These are phyloP conservation scores for Camelus bactrianus DNA, from an alignment of 2,113 vertebrate species.

Conservation along the genomic window DNA sequence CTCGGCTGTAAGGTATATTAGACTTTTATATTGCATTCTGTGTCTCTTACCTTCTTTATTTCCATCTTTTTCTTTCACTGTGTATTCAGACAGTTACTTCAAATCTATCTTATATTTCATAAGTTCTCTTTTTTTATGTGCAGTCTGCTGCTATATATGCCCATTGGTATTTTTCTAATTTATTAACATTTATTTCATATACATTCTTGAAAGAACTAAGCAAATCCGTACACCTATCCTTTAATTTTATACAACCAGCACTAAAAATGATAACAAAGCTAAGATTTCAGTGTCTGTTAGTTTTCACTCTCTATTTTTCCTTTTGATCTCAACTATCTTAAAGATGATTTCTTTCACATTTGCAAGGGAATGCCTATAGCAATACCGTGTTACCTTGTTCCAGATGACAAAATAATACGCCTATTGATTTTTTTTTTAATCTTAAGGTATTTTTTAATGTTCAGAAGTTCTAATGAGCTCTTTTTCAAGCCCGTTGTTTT, in stretches of 20 bases:
- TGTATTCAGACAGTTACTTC: neutral
- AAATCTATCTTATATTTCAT: neutral
- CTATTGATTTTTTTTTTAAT: neutral
- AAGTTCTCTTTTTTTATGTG: neutral
- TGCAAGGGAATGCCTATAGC: too few relatives aligned
- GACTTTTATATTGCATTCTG: neutral
- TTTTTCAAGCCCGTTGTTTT: neutral
- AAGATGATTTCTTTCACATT: too few relatives aligned
- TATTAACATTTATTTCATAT: too few relatives aligned
- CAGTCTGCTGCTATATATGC: neutral
- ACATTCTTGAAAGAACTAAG: too few relatives aligned
- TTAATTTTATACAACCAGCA: too few relatives aligned
- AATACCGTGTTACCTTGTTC: too few relatives aligned
- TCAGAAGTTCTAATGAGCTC: neutral
- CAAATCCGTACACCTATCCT: too few relatives aligned
- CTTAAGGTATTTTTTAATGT: neutral
- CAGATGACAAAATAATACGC: too few relatives aligned
- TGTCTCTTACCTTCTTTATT: neutral
- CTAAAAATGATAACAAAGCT: too few relatives aligned
- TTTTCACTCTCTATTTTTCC: too few relatives aligned
- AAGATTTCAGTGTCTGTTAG: too few relatives aligned
- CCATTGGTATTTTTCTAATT: neutral
- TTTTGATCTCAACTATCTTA: too few relatives aligned
- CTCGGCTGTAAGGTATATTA: neutral
- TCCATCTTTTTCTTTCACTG: neutral